Evolutionary conservation across 2,113 vertebrate genomes (phyloP).

Genomic region (Tychaedon coryphoeus): DNA sequence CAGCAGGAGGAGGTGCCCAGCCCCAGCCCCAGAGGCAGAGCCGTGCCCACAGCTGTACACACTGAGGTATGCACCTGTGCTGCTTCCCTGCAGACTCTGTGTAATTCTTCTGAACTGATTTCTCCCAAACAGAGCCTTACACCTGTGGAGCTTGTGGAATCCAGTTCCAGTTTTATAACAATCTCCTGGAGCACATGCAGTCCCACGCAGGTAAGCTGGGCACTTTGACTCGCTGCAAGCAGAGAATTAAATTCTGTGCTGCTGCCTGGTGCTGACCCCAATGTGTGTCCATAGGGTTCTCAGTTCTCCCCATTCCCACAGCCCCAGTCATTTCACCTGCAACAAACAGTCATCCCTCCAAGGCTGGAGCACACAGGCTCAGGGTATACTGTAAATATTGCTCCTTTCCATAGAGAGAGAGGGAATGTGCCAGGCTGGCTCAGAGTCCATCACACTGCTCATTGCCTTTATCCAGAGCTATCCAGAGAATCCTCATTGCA

Average conservation of each 20-base stretch:
- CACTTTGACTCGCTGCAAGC: neutral
- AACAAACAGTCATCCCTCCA: neutral
- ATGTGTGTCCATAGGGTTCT: neutral
- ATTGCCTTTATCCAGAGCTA: neutral
- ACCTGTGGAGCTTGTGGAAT: conserved; percentile 98
- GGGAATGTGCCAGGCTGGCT: neutral
- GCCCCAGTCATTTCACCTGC: conserved; percentile 8
- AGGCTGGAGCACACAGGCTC: neutral
- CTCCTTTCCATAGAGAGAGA: neutral
- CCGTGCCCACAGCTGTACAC: neutral
- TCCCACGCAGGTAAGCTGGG: conserved; percentile 91
- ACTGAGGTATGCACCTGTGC: conserved; percentile 50
- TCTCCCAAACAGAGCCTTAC: conserved; percentile 92
- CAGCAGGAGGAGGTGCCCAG: neutral
- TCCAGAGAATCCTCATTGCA: neutral
- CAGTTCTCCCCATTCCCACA: conserved; percentile 14
- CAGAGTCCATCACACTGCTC: neutral
- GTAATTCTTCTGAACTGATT: conserved; percentile 63
- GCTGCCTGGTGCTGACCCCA: conserved; percentile 11
- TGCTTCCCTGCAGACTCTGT: conserved; percentile 23
- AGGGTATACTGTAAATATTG: rapidly evolving
- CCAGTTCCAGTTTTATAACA: conserved; percentile 99
- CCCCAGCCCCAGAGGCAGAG: neutral
- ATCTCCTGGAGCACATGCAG: conserved; percentile 99
- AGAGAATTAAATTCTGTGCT: conserved; percentile 13